Percentiles rank a stretch among this genome's conserved stretches.
These are phyloP conservation scores for Muricea muricata DNA, from an alignment of 92 coral and sea anemone genomes.

Conservation along the genomic window DNA sequence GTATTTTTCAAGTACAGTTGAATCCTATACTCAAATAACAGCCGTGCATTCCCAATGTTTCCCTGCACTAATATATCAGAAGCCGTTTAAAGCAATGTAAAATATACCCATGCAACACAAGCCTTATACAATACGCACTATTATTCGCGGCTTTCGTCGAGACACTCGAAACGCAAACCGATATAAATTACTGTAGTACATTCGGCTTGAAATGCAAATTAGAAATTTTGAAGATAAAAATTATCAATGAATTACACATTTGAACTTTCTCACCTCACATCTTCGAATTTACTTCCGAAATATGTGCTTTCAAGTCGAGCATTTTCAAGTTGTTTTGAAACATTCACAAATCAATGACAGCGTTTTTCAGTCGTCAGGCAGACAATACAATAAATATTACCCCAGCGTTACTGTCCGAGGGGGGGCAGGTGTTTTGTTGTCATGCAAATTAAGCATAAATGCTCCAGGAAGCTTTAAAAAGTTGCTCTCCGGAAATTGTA, in stretches of 20 bases:
- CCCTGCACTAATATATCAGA: no score
- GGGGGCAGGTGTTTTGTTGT: constrained; percentile 26
- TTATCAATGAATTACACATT: background rate
- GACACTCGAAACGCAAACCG: background rate
- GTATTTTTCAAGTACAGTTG: no score
- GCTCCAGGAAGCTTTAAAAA: background rate
- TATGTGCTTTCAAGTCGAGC: background rate
- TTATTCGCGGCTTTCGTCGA: no score
- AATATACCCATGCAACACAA: background rate
- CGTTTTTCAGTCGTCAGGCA: background rate
- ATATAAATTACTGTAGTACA: background rate
- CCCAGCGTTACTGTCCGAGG: constrained; percentile 4
- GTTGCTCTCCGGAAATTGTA: background rate
- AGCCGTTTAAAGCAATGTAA: no score
- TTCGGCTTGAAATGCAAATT: background rate
- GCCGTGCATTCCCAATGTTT: no score
- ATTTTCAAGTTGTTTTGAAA: background rate
- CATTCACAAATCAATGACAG: background rate
- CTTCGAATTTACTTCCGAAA: background rate
- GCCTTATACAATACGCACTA: background rate
- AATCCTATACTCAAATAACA: no score
- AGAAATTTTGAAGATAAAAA: background rate
- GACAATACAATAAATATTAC: background rate
- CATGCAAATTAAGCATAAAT: constrained; percentile 29
- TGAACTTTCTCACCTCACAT: background rate